phyloP scores from a whole-genome alignment of 2,113 vertebrate species.

The Tragelaphus scriptus region DNA sequence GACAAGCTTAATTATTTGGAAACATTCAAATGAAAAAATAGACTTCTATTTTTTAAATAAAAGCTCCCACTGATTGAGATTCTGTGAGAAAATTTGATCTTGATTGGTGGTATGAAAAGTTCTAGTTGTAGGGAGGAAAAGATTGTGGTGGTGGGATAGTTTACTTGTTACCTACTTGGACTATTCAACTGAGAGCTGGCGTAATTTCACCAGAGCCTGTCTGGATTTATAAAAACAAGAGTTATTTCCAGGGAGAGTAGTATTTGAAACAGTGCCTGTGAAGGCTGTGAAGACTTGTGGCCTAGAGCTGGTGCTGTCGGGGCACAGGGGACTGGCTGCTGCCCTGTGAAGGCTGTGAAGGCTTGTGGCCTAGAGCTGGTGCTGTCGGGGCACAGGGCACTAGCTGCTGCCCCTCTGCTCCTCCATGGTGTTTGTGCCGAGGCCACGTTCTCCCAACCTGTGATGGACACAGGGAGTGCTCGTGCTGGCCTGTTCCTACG shows the following conservation, averaged over 20 bases:
- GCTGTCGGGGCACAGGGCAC: accelerated
- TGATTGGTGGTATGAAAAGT: not conserved
- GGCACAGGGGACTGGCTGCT: not conserved
- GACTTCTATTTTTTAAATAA: conserved; percentile 56
- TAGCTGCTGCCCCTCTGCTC: not conserved
- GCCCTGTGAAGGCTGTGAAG: too few species aligned
- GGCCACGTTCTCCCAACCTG: accelerated
- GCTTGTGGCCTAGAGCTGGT: not conserved
- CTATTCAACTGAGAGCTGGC: not conserved
- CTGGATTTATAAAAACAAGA: not conserved
- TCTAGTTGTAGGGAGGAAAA: not conserved
- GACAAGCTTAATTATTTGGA: conserved; percentile 12
- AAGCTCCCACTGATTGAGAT: not conserved
- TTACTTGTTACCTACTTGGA: not conserved
- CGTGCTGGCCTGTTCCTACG: not conserved
- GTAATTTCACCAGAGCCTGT: not conserved
- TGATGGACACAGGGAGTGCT: accelerated
- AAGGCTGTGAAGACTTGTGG: accelerated
- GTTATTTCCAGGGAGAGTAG: not conserved
- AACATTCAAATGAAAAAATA: not conserved
- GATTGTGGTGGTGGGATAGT: not conserved
- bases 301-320: not conserved
- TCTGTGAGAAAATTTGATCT: not conserved
- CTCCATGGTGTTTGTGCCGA: not conserved
- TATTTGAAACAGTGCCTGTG: not conserved